phyloP scores from a whole-genome alignment of 2,797 vertebrate species.

The Chaetophractus vellerosus region DNA sequence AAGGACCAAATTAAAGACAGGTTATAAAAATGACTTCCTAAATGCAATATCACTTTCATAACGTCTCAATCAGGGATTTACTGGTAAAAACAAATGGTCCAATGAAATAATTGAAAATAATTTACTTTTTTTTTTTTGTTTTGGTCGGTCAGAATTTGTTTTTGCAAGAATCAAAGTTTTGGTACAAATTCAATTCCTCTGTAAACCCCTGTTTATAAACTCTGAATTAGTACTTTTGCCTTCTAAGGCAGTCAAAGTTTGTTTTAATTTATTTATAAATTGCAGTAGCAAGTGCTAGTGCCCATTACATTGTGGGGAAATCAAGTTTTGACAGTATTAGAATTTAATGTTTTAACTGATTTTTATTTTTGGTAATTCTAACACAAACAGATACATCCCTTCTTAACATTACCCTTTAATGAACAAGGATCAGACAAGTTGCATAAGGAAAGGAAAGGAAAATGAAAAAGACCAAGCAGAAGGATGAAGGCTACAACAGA shows the following conservation, averaged over 20 bases:
- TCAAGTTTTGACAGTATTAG: slow-evolving; percentile 92
- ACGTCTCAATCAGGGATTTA: slow-evolving; percentile 90
- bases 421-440: slow-evolving; percentile 95
- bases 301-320: slow-evolving; percentile 91
- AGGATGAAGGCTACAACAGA: slow-evolving; percentile 99
- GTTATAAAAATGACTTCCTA: slow-evolving; percentile 91
- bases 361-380: slow-evolving; percentile 89
- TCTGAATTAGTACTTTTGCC: slow-evolving; percentile 91
- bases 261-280: slow-evolving; percentile 88
- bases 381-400: slow-evolving; percentile 93
- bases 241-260: slow-evolving; percentile 92
- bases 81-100: slow-evolving; percentile 84
- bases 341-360: slow-evolving; percentile 91
- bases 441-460: slow-evolving; percentile 95
- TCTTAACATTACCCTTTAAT: slow-evolving; percentile 97
- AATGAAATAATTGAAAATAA: slow-evolving; percentile 85
- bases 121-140: slow-evolving; percentile 71
- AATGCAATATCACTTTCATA: slow-evolving; percentile 89
- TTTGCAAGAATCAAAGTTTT: slow-evolving; percentile 82
- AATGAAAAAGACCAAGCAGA: slow-evolving; percentile 99
- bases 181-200: slow-evolving; percentile 85
- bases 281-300: slow-evolving; percentile 94
- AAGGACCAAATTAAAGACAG: slow-evolving; percentile 91
- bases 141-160: slow-evolving; percentile 72
- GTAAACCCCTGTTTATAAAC: slow-evolving; percentile 88